Base-by-base conservation (phyloP, 2,797 vertebrate genomes). In the Cynopterus sphinx region DNA sequence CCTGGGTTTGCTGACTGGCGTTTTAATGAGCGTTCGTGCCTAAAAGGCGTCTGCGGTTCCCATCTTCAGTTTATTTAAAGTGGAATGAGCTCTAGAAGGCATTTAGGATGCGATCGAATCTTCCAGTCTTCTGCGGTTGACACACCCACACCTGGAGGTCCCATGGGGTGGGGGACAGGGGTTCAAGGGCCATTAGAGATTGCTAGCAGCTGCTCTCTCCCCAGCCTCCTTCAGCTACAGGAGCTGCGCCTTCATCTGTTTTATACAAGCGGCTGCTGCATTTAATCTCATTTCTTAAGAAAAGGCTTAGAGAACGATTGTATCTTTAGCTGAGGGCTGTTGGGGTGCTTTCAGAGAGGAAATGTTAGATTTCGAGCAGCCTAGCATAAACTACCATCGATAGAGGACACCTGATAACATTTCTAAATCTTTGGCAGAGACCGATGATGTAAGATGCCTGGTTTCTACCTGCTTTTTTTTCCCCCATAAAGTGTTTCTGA, bases 251-350 rank as follows among this genome's bases (percentile, higher is more conserved):
- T 59, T 36, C 53, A 71, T 65, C 67, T 53, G 1, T 36, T 67
- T 86, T 36, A 82, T 16, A 61, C 22, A 77, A 31, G 49, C 43
- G 53, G 83, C 16, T 41, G 16, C 67, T 67, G n/a, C 71, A 63
- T 79, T 85, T 85, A 41, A 87, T 95, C 95, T 65, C 31, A 36
- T 68, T 73, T 57, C 51, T 28, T 15, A 75, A 73, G 43, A 46
- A 71, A 26, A 71, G 12, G 49, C 51, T 82, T 68, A 57, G 31
- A 46, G 46, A 82, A 75, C 2, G 22, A 65, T 75, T 46, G 4
- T 84, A 53, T 71, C 70, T 91, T 91, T 90, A 83, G 91, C 33
- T 65, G 77, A 75, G 43, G 24, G 8, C 55, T 51, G 46, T 22
- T 10, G 5, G 39, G 17, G 15, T 87, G 57, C 13, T 85, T 87